Percentiles rank a stretch among this genome's conserved stretches.
Conservation (phyloP, 1,140 invertebrate species). For the Chironomus striatipennis region DNA sequence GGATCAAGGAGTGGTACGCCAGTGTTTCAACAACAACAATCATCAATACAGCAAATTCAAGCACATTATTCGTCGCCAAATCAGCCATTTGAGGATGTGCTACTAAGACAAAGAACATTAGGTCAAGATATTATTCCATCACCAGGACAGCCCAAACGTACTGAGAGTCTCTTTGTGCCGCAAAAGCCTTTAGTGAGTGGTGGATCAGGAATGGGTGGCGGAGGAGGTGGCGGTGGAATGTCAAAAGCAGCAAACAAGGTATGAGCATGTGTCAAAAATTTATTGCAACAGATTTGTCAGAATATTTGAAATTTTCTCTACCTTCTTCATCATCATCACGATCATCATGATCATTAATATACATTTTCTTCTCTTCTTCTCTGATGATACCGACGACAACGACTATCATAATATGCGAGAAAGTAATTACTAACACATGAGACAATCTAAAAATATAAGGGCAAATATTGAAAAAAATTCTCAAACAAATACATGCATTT, state of each 20-base stretch:
- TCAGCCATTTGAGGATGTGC: slow-evolving; percentile 68
- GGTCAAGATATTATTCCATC: slow-evolving; percentile 82
- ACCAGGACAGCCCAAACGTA: slow-evolving; percentile 74
- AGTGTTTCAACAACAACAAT: slow-evolving; percentile 25
- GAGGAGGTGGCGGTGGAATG: slow-evolving; percentile 39
- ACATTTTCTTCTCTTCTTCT: too few species aligned
- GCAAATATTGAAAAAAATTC: background rate
- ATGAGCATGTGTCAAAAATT: slow-evolving; percentile 27
- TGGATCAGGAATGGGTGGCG: slow-evolving; percentile 41
- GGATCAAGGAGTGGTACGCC: slow-evolving; percentile 36
- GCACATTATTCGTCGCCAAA: slow-evolving; percentile 32
- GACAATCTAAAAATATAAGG: background rate
- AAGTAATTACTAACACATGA: background rate
- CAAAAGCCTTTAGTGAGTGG: slow-evolving; percentile 43
- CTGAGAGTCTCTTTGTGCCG: slow-evolving; percentile 69
- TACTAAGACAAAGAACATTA: slow-evolving; percentile 65
- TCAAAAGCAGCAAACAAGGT: slow-evolving; percentile 35
- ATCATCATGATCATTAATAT: too few species aligned
- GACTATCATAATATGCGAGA: background rate
- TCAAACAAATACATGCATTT: background rate
- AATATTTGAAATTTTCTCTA: background rate
- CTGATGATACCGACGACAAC: slow-evolving; percentile 8
- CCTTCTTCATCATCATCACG: too few species aligned
- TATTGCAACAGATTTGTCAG: slow-evolving; percentile 10
- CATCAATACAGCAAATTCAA: slow-evolving; percentile 24